Conservation (phyloP, 2,797 vertebrate species). For the Ctenopoma kingsleyae region DNA sequence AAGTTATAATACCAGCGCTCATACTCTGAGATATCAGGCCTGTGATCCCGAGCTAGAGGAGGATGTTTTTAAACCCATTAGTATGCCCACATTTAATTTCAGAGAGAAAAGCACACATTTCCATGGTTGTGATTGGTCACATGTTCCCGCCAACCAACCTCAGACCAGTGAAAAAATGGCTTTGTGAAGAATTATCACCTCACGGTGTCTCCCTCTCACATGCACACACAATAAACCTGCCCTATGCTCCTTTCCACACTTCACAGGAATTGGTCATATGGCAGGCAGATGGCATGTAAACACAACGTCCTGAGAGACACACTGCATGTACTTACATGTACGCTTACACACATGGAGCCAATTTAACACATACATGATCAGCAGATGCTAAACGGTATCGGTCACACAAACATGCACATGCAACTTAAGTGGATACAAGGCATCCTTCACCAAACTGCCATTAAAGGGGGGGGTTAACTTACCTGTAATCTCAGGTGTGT, state of each 20-base stretch:
- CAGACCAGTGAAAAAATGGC: constrained; percentile 68
- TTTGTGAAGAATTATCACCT: constrained; percentile 52
- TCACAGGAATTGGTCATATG: constrained; percentile 57
- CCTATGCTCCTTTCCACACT: constrained; percentile 25
- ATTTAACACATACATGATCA: constrained; percentile 53
- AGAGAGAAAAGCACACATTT: constrained; percentile 66
- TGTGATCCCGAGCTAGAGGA: constrained; percentile 85
- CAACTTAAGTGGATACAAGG: constrained; percentile 33
- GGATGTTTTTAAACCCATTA: constrained; percentile 80
- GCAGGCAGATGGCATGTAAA: constrained; percentile 64
- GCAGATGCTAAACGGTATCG: constrained; percentile 51
- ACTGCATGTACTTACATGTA: constrained; percentile 53
- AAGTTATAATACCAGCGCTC: constrained; percentile 87
- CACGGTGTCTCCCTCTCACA: constrained; percentile 44
- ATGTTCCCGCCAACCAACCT: constrained; percentile 52
- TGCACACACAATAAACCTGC: constrained; percentile 56
- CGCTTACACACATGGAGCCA: constrained; percentile 42
- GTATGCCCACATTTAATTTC: constrained; percentile 63
- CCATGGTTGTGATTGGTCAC: constrained; percentile 68
- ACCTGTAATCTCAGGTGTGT: constrained; percentile 81
- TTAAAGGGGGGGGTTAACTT: constrained; percentile 44
- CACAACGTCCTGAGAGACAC: constrained; percentile 50
- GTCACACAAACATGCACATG: constrained; percentile 66
- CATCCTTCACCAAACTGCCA: constrained; percentile 16
- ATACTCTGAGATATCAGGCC: constrained; percentile 85